Conservation (phyloP, 1,140 invertebrate species). For the Neotoxoptera formosana region DNA sequence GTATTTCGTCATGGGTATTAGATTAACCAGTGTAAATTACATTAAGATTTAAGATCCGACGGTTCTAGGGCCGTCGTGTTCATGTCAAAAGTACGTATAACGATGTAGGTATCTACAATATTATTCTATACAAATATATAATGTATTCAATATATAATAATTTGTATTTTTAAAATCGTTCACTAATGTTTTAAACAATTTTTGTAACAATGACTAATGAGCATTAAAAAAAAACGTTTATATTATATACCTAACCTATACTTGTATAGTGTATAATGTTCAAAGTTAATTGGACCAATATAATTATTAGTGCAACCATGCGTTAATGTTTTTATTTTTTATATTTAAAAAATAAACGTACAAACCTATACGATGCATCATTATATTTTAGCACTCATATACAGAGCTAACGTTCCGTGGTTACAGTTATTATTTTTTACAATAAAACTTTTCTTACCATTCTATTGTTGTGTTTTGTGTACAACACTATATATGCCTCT, state of each 20-base stretch:
- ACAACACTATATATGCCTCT: not conserved
- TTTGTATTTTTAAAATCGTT: too few species aligned
- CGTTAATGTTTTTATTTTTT: not conserved
- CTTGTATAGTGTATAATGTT: not conserved
- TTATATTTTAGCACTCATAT: not conserved
- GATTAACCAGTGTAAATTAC: too few species aligned
- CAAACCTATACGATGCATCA: not conserved
- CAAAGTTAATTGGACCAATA: not conserved
- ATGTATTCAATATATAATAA: too few species aligned
- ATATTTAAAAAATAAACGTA: not conserved
- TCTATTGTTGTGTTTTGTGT: not conserved
- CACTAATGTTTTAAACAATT: too few species aligned
- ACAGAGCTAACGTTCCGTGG: not conserved
- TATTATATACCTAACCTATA: not conserved
- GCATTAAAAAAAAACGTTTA: too few species aligned
- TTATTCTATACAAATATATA: too few species aligned
- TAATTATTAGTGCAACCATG: not conserved
- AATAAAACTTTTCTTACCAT: not conserved
- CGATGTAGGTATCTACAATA: too few species aligned
- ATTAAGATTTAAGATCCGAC: too few species aligned
- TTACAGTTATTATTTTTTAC: slow-evolving; percentile 25
- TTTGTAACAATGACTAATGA: too few species aligned
- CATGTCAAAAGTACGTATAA: too few species aligned
- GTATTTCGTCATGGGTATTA: too few species aligned
- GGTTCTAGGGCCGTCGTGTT: too few species aligned